These are phyloP conservation scores for Palythoa caribaeorum DNA, from an alignment of 92 coral and sea anemone genomes.

Conservation along the genomic window DNA sequence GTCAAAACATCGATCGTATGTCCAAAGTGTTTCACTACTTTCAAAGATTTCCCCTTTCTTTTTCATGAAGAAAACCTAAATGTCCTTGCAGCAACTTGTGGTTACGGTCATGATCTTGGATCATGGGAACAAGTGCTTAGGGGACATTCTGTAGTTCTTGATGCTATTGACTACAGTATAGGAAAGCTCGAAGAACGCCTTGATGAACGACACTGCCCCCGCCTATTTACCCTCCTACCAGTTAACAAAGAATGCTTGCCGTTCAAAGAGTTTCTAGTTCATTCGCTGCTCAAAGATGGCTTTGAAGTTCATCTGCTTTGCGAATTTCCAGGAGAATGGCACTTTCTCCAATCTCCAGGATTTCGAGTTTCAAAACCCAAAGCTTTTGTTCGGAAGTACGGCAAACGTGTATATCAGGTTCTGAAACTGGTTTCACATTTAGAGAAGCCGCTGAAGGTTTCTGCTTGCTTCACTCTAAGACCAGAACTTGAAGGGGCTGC, in stretches of 20 bases:
- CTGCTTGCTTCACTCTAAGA: slow-evolving; percentile 2
- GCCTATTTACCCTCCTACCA: slow-evolving; percentile 11
- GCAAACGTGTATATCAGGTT: slow-evolving; percentile 10
- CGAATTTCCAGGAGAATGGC: slow-evolving; percentile 24
- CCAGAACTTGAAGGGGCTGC: background rate
- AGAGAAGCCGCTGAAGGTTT: slow-evolving; percentile 7
- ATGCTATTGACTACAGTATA: background rate
- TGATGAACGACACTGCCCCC: slow-evolving; percentile 6
- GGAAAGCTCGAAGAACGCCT: slow-evolving; percentile 26
- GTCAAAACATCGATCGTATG: slow-evolving; percentile 12
- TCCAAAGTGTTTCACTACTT: slow-evolving; percentile 5
- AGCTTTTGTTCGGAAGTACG: slow-evolving; percentile 29
- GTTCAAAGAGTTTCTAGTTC: slow-evolving; percentile 22
- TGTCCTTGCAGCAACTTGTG: background rate
- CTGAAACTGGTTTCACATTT: background rate
- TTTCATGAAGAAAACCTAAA: slow-evolving; percentile 7
- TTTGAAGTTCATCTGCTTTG: slow-evolving; percentile 21
- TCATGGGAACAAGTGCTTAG: slow-evolving; percentile 7
- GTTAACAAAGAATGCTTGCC: slow-evolving; percentile 6
- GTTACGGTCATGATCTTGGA: slow-evolving; percentile 13
- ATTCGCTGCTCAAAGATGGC: slow-evolving; percentile 32
- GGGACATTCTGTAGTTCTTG: background rate
- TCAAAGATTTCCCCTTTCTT: slow-evolving; percentile 11
- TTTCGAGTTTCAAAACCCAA: slow-evolving; percentile 10
- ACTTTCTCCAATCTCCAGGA: slow-evolving; percentile 23